Evolutionary conservation across 2,888 invertebrate genomes (phyloP).

Genomic region (Cosmia pyralina): DNA sequence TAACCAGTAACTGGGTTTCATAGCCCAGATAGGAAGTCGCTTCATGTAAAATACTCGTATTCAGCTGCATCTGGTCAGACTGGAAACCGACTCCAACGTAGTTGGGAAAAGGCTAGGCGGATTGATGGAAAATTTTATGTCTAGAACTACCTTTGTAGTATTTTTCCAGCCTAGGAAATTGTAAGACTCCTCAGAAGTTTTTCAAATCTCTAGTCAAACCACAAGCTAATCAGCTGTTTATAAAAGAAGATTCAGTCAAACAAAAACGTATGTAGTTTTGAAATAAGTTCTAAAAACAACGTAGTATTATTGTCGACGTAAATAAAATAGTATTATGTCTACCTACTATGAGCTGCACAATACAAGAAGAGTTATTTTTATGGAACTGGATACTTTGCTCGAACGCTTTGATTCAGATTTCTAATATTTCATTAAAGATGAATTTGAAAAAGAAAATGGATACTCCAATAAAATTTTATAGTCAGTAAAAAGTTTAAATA

Average conservation of each 20-base stretch:
- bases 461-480: constrained; percentile 9
- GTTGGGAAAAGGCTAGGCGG: too few species aligned
- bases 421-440: constrained; percentile 4
- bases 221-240: neutral
- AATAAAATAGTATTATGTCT: neutral
- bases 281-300: neutral
- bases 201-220: neutral
- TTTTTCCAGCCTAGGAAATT: neutral
- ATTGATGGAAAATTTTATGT: too few species aligned
- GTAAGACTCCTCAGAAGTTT: neutral
- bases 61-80: too few species aligned
- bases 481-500: constrained; percentile 26
- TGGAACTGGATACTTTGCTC: neutral
- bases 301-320: neutral
- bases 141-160: neutral
- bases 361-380: neutral
- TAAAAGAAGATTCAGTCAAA: neutral
- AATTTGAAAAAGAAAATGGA: constrained; percentile 6
- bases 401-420: constrained; percentile 10
- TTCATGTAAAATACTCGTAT: too few species aligned
- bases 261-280: neutral
- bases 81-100: too few species aligned
- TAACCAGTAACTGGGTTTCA: too few species aligned
- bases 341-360: neutral
- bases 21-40: too few species aligned